Evolutionary conservation across 2,797 vertebrate species (phyloP).

Genomic region (Thalassophryne amazonica): DNA sequence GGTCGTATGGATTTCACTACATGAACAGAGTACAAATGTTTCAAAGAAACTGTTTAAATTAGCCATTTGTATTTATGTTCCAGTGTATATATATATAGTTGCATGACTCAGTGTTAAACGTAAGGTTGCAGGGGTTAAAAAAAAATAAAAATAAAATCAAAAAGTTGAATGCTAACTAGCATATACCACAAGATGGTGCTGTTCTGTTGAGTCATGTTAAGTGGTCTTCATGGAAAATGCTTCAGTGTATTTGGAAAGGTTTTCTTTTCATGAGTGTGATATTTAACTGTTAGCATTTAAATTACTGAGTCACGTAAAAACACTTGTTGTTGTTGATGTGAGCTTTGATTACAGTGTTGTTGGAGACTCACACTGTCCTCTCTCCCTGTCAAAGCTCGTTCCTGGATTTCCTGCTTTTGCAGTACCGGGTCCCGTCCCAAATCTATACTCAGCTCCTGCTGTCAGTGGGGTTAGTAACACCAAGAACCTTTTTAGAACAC

Average conservation of each 20-base stretch:
- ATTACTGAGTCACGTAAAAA: no score
- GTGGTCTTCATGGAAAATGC: neutral
- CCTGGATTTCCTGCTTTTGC: slow-evolving; percentile 44
- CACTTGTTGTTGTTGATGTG: no score
- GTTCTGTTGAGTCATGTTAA: neutral
- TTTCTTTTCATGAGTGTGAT: no score
- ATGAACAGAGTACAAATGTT: no score
- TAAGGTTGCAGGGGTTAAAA: no score
- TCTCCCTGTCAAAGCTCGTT: slow-evolving; percentile 37
- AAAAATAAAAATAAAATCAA: neutral
- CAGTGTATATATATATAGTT: no score
- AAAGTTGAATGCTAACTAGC: neutral
- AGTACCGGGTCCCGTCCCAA: slow-evolving; percentile 36
- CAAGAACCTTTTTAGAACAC: no score
- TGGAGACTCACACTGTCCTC: neutral
- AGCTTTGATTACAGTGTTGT: no score
- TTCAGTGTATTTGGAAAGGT: neutral
- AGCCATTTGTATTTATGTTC: no score
- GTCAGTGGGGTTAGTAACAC: slow-evolving; percentile 54
- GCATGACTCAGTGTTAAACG: no score
- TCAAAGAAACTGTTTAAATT: no score
- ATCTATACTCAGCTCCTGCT: slow-evolving; percentile 39
- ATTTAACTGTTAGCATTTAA: no score
- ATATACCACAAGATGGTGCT: neutral
- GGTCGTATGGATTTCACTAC: neutral